Percentiles rank a stretch among this genome's conserved stretches.
phyloP scores from a whole-genome alignment of 1,140 invertebrate genomes.

The Sinonovacula constricta region DNA sequence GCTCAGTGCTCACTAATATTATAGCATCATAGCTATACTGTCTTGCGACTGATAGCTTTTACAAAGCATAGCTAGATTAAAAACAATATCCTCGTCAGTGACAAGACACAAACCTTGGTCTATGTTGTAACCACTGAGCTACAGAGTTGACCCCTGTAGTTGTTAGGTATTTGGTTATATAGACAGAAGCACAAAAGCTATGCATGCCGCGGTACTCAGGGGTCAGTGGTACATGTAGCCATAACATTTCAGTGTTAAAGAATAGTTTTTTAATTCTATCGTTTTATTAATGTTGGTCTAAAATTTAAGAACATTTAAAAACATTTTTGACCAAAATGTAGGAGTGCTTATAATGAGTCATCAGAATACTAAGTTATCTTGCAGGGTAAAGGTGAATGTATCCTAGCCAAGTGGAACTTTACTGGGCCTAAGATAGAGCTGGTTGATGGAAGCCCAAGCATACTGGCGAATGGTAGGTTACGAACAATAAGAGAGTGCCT shows the following conservation, averaged over 20 bases:
- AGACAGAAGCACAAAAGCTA: too few relatives aligned
- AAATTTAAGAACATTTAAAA: neutral
- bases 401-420: conserved; percentile 53
- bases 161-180: too few relatives aligned
- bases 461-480: conserved; percentile 28
- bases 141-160: too few relatives aligned
- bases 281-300: neutral
- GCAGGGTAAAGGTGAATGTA: conserved; percentile 55
- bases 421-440: conserved; percentile 24
- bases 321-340: neutral
- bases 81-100: neutral
- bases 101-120: too few relatives aligned
- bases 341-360: conserved; percentile 6
- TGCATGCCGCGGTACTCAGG: too few relatives aligned
- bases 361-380: neutral
- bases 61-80: neutral
- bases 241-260: neutral
- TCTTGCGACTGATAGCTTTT: neutral
- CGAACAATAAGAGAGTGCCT: neutral
- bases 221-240: too few relatives aligned
- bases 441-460: conserved; percentile 7
- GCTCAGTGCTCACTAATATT: too few relatives aligned
- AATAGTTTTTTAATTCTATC: neutral
- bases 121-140: too few relatives aligned
- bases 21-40: too few relatives aligned